Conservation (phyloP, 1,140 invertebrate genomes). For the Drosophila simulans region DNA sequence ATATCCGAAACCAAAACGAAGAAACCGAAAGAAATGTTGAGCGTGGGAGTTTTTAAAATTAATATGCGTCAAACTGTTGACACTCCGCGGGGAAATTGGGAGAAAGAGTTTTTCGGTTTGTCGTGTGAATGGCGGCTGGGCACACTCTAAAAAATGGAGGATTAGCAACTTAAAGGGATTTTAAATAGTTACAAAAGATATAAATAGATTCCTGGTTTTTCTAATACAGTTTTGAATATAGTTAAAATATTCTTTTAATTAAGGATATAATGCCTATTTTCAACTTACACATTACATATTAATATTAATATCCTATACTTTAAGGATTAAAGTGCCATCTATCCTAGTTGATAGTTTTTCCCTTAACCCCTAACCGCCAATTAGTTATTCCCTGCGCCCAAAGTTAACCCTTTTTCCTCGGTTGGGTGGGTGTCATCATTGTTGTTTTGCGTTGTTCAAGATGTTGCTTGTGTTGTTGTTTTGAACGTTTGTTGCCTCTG, state of each 20-base stretch:
- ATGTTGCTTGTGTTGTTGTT: slow-evolving; percentile 15
- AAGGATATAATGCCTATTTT: no score
- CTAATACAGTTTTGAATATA: no score
- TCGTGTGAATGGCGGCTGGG: not conserved
- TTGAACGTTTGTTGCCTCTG: slow-evolving; percentile 13
- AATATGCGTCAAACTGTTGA: slow-evolving; percentile 78
- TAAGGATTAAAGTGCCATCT: no score
- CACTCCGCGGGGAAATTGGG: slow-evolving; percentile 28
- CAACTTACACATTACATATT: no score
- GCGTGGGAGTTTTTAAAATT: slow-evolving; percentile 81
- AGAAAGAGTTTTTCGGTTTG: slow-evolving; percentile 13
- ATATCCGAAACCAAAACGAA: slow-evolving; percentile 30
- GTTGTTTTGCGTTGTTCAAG: slow-evolving; percentile 27
- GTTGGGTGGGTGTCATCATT: slow-evolving; percentile 54
- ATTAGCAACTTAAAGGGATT: no score
- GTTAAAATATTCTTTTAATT: no score
- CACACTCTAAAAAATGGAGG: slow-evolving; percentile 15
- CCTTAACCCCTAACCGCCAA: not conserved
- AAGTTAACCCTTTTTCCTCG: slow-evolving; percentile 10
- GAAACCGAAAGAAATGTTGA: slow-evolving; percentile 60
- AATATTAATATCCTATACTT: no score
- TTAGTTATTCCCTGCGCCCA: slow-evolving; percentile 10
- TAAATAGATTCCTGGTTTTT: no score
- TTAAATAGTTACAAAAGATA: no score
- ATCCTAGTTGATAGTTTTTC: no score